Conservation (phyloP, 2,888 invertebrate genomes). For the Melinopterus prodromus region DNA sequence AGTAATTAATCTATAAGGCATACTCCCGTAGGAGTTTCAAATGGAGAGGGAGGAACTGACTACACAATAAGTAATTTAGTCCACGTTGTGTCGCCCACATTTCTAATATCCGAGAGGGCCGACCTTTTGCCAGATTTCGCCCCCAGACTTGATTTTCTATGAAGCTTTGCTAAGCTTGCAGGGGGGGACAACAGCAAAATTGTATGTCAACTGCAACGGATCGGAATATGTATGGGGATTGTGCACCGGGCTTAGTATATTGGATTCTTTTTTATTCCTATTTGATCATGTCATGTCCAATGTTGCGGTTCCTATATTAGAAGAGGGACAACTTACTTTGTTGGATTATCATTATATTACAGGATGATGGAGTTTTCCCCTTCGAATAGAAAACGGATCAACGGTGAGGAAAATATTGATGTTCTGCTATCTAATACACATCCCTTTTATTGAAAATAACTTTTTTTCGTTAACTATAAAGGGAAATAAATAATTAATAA, state of each 20-base stretch:
- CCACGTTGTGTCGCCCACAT: background rate
- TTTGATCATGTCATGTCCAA: constrained; percentile 44
- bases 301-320: background rate
- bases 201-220: constrained; percentile 47
- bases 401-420: background rate
- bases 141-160: background rate
- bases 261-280: constrained; percentile 43
- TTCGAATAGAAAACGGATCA: background rate
- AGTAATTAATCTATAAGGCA: background rate
- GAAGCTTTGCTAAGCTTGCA: background rate
- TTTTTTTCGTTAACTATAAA: too few relatives aligned
- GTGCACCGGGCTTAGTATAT: constrained; percentile 45
- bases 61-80: background rate
- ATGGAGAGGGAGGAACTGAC: background rate
- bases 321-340: background rate
- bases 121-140: background rate
- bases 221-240: constrained; percentile 43
- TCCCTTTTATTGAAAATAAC: too few relatives aligned
- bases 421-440: too few relatives aligned
- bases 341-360: background rate
- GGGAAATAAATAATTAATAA: too few relatives aligned
- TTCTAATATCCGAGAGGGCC: background rate
- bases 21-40: background rate
- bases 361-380: background rate
- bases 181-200: constrained; percentile 32